A percentile compares a stretch with the other conserved stretches of the same genome.
Evolutionary conservation across 2,888 invertebrate genomes (phyloP).

Genomic region (Ametastegia equiseti): DNA sequence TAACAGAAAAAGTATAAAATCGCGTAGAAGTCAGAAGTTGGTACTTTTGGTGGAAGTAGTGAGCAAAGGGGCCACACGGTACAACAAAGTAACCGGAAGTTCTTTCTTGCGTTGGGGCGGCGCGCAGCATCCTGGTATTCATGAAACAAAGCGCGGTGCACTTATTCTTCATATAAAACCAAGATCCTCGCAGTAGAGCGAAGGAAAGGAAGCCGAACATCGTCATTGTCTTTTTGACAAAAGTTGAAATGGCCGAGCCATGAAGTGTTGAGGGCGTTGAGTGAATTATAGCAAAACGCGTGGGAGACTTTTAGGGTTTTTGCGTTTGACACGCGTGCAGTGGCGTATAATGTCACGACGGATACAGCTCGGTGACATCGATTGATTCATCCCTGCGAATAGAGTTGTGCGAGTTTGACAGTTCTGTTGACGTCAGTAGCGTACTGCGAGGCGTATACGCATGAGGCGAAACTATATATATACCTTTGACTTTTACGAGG

Average conservation of each 20-base stretch:
- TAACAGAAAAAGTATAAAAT: conserved; percentile 9
- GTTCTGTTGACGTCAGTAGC: conserved; percentile 41
- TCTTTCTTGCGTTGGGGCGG: conserved; percentile 35
- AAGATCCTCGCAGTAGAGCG: conserved; percentile 6
- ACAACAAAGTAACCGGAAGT: conserved; percentile 43
- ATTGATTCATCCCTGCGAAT: conserved; percentile 38
- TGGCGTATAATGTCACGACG: not conserved
- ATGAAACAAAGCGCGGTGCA: conserved; percentile 35
- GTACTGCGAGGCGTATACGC: conserved; percentile 4
- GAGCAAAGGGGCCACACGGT: not conserved
- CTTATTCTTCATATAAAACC: conserved; percentile 29
- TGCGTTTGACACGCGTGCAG: not conserved
- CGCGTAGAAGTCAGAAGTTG: not conserved
- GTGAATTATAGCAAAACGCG: not conserved
- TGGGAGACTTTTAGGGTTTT: not conserved
- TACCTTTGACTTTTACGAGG: conserved; percentile 41
- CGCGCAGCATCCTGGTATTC: conserved; percentile 6
- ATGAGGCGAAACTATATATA: conserved; percentile 12
- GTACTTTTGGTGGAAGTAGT: conserved; percentile 17
- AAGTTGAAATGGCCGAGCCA: not conserved
- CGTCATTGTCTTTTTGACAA: conserved; percentile 27
- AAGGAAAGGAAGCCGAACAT: not conserved
- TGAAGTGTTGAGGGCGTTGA: not conserved
- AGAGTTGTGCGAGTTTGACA: conserved; percentile 30
- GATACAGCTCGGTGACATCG: conserved; percentile 26